Evolutionary conservation across 2,113 vertebrate species (phyloP).

Genomic region (Urocynchramus pylzowi): DNA sequence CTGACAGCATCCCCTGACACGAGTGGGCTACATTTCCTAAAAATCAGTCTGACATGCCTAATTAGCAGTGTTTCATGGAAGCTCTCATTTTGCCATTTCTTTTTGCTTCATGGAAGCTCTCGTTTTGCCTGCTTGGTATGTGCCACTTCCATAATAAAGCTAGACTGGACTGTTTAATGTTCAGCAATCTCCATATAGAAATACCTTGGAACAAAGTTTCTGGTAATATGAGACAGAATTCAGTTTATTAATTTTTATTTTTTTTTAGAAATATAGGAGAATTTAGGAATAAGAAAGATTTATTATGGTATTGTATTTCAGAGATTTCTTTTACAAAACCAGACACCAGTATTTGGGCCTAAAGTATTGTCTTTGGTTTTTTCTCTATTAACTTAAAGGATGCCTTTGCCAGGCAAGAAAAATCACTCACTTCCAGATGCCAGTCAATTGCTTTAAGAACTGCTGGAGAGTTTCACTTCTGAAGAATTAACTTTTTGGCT

Average conservation of each 20-base stretch:
- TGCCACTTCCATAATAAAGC: neutral
- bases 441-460: constrained; percentile 40
- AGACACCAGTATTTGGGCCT: neutral
- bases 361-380: neutral
- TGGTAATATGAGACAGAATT: neutral
- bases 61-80: neutral
- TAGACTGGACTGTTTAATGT: neutral
- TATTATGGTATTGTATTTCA: neutral
- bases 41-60: neutral
- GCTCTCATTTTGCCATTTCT: neutral
- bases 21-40: neutral
- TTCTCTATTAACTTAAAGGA: constrained; percentile 5
- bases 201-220: neutral
- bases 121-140: neutral
- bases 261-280: neutral
- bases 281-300: neutral
- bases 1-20: neutral
- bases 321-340: neutral
- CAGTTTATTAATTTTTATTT: neutral
- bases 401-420: neutral
- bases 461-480: neutral
- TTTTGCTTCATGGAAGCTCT: neutral
- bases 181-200: neutral
- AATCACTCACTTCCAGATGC: constrained; percentile 17
- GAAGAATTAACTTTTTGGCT: constrained; percentile 61